Base-by-base conservation (phyloP, 2,797 vertebrate species). In the Hylomyscus alleni region DNA sequence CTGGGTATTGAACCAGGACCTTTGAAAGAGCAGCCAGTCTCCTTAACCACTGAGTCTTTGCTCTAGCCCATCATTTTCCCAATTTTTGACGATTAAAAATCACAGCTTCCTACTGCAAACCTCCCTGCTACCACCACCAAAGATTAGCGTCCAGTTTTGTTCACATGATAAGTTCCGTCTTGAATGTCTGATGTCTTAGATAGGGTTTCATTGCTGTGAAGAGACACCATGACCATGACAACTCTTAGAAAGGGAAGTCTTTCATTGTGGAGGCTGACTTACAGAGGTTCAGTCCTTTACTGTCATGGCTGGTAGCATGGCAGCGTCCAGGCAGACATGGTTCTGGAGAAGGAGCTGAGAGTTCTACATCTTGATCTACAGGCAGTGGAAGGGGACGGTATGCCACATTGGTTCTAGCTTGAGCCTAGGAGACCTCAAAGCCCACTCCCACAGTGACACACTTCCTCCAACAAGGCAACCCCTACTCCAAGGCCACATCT, bases 131-230 rank as follows among this genome's bases (percentile, higher is more conserved):
- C 72, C 58, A 62, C 26, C 78, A 73, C 26, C 11, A 69, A 92
- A 88, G 93, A 75, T 14, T 34, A 76, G 3, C 44, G 56, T 67
- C 44, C 72, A 76, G 84, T 72, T 87, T 82, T 95, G 50, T 85
- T 75, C 12, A n/a, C 1, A 1, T 72, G 11, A 54, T 72, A 47
- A 91, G 60, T 17, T 86, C 34, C 67, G 81, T 89, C 50, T 91
- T 56, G 92, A 72, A 62, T 91, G 89, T 56, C 65, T 29, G 72
- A 37, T 40, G 72, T 40, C 72, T 73, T 15, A 31, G 62, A 6
- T 37, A 72, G n/a, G 69, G 20, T 40, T 73, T 73, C 37, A 40
- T 40, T 40, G 37, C 72, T 40, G 3, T 73, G 72, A 40, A 73
- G 72, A 75, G 37, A 73, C 72, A 73, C 72, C 19, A 20, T 72